Evolutionary conservation across 2,113 vertebrate genomes (phyloP).

Genomic region (Dryoscopus gambensis): DNA sequence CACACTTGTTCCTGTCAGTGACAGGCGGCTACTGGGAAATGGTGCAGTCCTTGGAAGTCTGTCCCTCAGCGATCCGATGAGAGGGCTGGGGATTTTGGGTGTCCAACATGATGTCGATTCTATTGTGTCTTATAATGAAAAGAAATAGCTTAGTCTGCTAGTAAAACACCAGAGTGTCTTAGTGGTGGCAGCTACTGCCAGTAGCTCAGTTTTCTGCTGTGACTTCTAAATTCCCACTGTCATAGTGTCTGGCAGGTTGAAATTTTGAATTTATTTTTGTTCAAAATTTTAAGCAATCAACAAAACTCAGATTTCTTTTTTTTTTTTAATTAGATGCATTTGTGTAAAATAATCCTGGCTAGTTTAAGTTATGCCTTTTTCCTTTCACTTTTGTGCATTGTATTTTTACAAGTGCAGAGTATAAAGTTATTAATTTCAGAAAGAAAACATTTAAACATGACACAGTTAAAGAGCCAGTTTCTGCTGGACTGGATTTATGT

Average conservation of each 20-base stretch:
- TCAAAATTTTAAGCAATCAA: neutral
- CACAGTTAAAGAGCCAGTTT: neutral
- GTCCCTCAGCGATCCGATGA: neutral
- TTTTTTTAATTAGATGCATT: neutral
- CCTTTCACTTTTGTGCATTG: neutral
- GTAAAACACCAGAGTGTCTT: neutral
- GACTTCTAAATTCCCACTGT: neutral
- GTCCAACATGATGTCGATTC: neutral
- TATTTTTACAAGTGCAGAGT: neutral
- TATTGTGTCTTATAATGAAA: neutral
- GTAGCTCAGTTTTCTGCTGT: neutral
- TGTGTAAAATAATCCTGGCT: neutral
- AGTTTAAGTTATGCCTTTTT: neutral
- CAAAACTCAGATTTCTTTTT: neutral
- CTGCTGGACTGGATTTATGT: neutral
- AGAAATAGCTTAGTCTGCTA: neutral
- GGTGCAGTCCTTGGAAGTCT: neutral
- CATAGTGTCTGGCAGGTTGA: neutral
- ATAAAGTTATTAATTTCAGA: neutral
- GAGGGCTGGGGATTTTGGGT: neutral
- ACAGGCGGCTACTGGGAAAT: neutral
- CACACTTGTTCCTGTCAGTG: neutral
- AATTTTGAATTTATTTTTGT: neutral
- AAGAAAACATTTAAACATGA: neutral
- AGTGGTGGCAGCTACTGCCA: neutral